Base-by-base conservation (phyloP, 2,888 invertebrate species). In the Pinctada fucata region DNA sequence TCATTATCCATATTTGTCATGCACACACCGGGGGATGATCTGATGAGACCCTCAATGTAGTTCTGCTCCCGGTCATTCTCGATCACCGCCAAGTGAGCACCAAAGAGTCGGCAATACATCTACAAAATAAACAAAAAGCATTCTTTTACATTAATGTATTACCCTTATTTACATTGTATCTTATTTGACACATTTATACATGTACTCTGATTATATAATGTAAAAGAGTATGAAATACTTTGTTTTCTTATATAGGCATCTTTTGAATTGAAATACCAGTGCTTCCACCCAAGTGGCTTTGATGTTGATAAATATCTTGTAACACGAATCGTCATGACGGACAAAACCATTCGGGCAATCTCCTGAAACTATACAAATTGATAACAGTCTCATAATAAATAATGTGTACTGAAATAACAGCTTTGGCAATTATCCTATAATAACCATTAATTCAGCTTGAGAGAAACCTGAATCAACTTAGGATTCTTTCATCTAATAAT, bases 271-370 rank as follows among this genome's bases (percentile, higher is more conserved):
- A 31, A 31, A 31, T 58, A 73, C 77, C 48, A 66, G 50, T 31
- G 77, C 72, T 45, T 78, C 77, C 47, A 72, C 72, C 77, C 77
- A 78, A 13, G 77, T 63, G 16, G 77, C 77, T 67, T 48, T 67
- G 3, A 72, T 67, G 16, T 66, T 72, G 64, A 67, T 16, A 50
- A 73, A 78, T 16, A 78, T 45, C 64, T 78, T 78, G 52, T 78
- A 78, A 31, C 77, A 78, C 50, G 72, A 67, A n/a, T 68, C 72
- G 31, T 78, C 77, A 63, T 78, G 77, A 31, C 77, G 16, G 13
- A 68, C 51, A 58, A 63, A 78, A 0, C 77, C 77, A 68, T 78
- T 78, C 1, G 72, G 68, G 68, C 77, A 78, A 5, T 71, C 71
- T 10, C 51, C 52, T 58, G 13, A 6, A 58, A 58, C 58, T 58